Evolutionary conservation across 2,888 invertebrate genomes (phyloP).

Genomic region (Tetragnatha montana): DNA sequence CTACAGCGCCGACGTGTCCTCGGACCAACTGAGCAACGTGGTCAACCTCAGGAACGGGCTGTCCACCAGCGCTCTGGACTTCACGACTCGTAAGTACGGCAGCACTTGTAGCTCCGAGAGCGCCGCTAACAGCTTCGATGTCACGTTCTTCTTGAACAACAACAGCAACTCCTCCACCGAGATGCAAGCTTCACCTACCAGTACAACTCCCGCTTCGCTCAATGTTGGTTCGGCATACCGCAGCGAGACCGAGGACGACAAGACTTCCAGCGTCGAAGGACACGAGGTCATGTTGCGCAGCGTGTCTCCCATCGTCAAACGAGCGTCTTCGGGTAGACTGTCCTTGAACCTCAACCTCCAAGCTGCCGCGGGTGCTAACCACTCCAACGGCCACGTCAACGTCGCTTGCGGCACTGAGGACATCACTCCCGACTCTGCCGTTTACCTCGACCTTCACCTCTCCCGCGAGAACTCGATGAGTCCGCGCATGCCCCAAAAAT

Average conservation of each 20-base stretch:
- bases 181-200: slow-evolving; percentile 52
- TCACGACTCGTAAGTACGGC: slow-evolving; percentile 72
- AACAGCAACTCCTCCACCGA: slow-evolving; percentile 50
- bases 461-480: slow-evolving; percentile 50
- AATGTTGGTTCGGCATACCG: slow-evolving; percentile 54
- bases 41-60: slow-evolving; percentile 58
- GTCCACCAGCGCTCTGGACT: slow-evolving; percentile 66
- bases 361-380: slow-evolving; percentile 28
- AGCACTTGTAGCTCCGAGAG: slow-evolving; percentile 74
- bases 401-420: slow-evolving; percentile 72
- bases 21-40: slow-evolving; percentile 70
- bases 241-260: slow-evolving; percentile 64
- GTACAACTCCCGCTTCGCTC: slow-evolving; percentile 58
- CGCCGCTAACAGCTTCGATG: slow-evolving; percentile 74
- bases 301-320: slow-evolving; percentile 64
- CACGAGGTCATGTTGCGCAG: slow-evolving; percentile 63
- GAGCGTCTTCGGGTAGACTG: slow-evolving; percentile 53
- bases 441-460: slow-evolving; percentile 71
- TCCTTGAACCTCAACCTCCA: slow-evolving; percentile 62
- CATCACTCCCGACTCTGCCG: slow-evolving; percentile 74
- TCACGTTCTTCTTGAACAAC: slow-evolving; percentile 72
- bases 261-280: slow-evolving; percentile 66
- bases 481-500: slow-evolving; percentile 15
- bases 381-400: slow-evolving; percentile 48
- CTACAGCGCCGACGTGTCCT: slow-evolving; percentile 70